Evolutionary conservation across 2,888 invertebrate species (phyloP).

Genomic region (Ptilodon capucinus): DNA sequence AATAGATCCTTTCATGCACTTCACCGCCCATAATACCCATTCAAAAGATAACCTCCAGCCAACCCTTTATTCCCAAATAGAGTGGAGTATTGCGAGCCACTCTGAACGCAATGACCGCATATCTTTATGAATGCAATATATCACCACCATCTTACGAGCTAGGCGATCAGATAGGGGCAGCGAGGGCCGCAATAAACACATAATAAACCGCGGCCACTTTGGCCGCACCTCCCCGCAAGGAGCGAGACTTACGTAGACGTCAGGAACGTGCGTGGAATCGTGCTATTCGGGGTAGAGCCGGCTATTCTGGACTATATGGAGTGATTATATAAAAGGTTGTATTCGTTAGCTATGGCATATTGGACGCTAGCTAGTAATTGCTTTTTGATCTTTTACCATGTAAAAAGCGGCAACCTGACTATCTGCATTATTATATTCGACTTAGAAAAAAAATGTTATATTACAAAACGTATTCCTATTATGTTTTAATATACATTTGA

Average conservation of each 20-base stretch:
- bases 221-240: conserved; percentile 36
- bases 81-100: not conserved
- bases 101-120: conserved; percentile 11
- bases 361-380: too few species aligned
- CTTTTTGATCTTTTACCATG: too few species aligned
- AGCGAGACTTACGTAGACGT: conserved; percentile 29
- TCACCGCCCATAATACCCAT: too few species aligned
- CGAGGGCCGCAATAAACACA: conserved; percentile 62
- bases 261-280: conserved; percentile 29
- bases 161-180: conserved; percentile 55
- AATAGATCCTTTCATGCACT: too few species aligned
- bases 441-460: too few species aligned
- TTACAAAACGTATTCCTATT: too few species aligned
- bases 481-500: too few species aligned
- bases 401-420: too few species aligned
- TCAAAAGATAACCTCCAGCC: conserved; percentile 6
- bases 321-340: conserved; percentile 15
- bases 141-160: conserved; percentile 42
- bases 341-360: conserved; percentile 2
- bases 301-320: conserved; percentile 14
- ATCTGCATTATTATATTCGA: too few species aligned
- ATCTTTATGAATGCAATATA: conserved; percentile 37
- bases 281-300: conserved; percentile 1
- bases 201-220: conserved; percentile 48
- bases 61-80: conserved; percentile 7